Evolutionary conservation across 2,888 invertebrate genomes (phyloP).

Genomic region (Drosophila vallismaia): DNA sequence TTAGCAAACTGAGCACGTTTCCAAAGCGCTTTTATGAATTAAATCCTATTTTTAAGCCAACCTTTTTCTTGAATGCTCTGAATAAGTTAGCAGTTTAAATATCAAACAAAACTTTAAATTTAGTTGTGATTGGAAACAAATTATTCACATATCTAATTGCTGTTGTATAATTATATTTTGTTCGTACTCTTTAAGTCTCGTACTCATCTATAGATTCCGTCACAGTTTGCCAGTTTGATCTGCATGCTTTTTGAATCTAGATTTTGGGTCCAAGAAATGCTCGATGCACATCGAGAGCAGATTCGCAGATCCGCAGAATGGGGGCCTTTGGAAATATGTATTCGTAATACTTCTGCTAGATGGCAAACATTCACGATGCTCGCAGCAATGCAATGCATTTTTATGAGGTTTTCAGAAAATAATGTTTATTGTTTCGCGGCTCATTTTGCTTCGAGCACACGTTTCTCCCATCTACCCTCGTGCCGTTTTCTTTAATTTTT

Average conservation of each 20-base stretch:
- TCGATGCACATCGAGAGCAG: conserved; percentile 60
- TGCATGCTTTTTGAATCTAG: conserved; percentile 16
- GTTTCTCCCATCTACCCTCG: conserved; percentile 36
- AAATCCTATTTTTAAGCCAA: neutral
- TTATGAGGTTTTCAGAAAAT: conserved; percentile 16
- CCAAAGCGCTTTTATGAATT: conserved; percentile 2
- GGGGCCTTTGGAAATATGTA: conserved; percentile 58
- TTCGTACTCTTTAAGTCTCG: too few species aligned
- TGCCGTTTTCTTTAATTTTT: conserved; percentile 17
- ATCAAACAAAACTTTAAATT: neutral
- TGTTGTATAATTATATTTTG: neutral
- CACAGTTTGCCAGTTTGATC: conserved; percentile 18
- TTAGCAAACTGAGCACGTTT: conserved; percentile 55
- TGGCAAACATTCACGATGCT: conserved; percentile 14
- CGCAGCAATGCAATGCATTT: conserved; percentile 6
- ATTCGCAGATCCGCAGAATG: conserved; percentile 50
- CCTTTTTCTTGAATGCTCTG: neutral
- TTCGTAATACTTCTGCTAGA: conserved; percentile 33
- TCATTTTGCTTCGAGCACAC: conserved; percentile 24
- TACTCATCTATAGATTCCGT: neutral
- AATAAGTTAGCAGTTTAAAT: neutral
- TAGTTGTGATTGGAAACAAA: conserved; percentile 1
- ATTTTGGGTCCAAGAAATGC: conserved; percentile 8
- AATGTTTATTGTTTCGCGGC: conserved; percentile 10
- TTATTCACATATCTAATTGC: neutral